Base-by-base conservation (phyloP, 2,797 vertebrate species). In the Chanos chanos region DNA sequence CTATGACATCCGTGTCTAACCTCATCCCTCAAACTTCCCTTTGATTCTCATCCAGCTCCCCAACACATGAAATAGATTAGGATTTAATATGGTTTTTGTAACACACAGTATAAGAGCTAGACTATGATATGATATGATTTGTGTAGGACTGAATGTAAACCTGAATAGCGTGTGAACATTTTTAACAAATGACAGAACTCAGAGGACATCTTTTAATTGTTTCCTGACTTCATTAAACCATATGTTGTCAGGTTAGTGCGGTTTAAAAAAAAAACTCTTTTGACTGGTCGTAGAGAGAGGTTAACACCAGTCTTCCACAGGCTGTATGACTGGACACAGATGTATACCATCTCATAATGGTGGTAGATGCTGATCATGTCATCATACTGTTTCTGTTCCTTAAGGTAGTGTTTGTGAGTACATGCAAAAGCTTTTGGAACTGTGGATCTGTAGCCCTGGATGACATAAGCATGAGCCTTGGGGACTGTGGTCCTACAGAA, bases 381-480 rank as follows among this genome's bases (percentile, higher is more conserved):
- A n/a, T 39, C 48, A 27, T 8, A 24, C 49, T 4, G 64, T 9
- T 41, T 16, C 27, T 34, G 51, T 22, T 16, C 41, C 22, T 54
- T 36, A 77, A 98, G 94, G 83, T 96, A 74, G 89, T 91, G 66
- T 97, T 98, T 66, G 78, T 95, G 71, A 95, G 93, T 78, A 85
- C 88, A 50, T 98, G 96, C 83, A 92, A 88, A 81, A 94, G 87
- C 68, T 89, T 96, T 78, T 95, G 94, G 95, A 95, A 94, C 76
- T 97, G 95, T 70, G 92, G 92, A 31, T 89, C 92, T 7, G 92
- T 94, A 71, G 94, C 92, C 52, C 74, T 98, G 65, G 96, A 98
- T 67, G 95, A 98, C 78, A 79, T 98, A 76, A 89, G 77, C 1
- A 3, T 96, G 69, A 91, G 74, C 28, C 82, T 92, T 47, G 95